Base-by-base conservation (phyloP, 2,113 vertebrate species). In the Glaucidium brasilianum region DNA sequence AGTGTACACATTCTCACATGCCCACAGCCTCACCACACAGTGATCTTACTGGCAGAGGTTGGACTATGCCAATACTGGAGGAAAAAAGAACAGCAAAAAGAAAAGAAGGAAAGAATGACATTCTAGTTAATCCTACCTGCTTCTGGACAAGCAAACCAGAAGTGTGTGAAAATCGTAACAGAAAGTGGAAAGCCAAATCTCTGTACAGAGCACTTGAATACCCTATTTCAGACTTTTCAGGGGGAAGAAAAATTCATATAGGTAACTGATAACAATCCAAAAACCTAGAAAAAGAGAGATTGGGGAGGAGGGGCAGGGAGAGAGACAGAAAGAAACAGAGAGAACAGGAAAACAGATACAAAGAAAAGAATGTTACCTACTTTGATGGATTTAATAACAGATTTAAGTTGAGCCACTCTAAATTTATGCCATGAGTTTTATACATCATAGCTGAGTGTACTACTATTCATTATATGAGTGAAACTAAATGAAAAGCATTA, bases 81-180 rank as follows among this genome's bases (percentile, higher is more conserved):
- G 49, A 58, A 64, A 90, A 64, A 41, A 69, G 55, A 77, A 50
- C 9, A 82, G 77, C 11, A 83, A 66, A 77, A 90, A 32, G 64
- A 37, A 71, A 83, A 81, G 22, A 34, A 69, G 21, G 66, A 87
- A 88, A 52, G 37, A 39, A 89, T 16, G 27, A 58, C 53, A 78
- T 73, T 96, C 78, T 58, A 87, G n/a, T 79, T 68, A 93, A 90
- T 95, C 97, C 94, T 97, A 97, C 97, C 97, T 97, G 94, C 86
- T 94, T 93, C 91, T 95, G 94, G 90, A 91, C 69, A 96, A 83
- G 76, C 35, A 92, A 93, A 93, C 58, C 90, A 92, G 72, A 97
- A 87, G 45, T 73, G 49, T 85, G 66, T 93, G 85, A 95, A 90
- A 96, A 97, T 52, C 14, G 0, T 85, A 74, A 89, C 32, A 95